phyloP scores from a whole-genome alignment of 2,888 invertebrate species.

The Bombylius discolor region DNA sequence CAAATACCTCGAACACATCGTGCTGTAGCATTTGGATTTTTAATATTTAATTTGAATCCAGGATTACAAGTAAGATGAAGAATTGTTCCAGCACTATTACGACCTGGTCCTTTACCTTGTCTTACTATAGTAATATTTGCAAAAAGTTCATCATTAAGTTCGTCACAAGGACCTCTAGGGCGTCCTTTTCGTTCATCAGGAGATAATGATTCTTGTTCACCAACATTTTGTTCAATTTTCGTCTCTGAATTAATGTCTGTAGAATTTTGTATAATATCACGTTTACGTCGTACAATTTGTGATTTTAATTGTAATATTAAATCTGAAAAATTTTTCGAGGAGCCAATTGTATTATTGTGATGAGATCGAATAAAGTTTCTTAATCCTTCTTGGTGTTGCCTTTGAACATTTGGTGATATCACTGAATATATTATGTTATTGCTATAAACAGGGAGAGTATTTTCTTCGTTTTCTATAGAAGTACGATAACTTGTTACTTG shows the following conservation, averaged over 20 bases:
- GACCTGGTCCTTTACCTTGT: slow-evolving; percentile 53
- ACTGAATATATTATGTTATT: too few relatives aligned
- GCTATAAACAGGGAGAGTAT: too few relatives aligned
- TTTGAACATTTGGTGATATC: too few relatives aligned
- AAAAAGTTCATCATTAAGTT: slow-evolving; percentile 29
- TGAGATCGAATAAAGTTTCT: too few relatives aligned
- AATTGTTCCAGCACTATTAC: slow-evolving; percentile 63
- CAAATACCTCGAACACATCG: slow-evolving; percentile 74
- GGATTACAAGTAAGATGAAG: slow-evolving; percentile 63
- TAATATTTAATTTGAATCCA: slow-evolving; percentile 63
- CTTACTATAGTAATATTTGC: slow-evolving; percentile 52
- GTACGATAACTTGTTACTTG: too few relatives aligned
- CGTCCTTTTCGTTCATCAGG: slow-evolving; percentile 16
- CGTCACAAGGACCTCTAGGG: slow-evolving; percentile 53
- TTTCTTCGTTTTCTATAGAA: too few relatives aligned
- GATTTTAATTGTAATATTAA: slow-evolving; percentile 28
- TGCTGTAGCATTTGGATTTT: slow-evolving; percentile 57
- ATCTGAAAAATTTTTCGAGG: slow-evolving; percentile 13
- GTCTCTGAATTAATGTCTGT: background rate
- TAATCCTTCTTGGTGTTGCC: too few relatives aligned
- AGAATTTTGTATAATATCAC: slow-evolving; percentile 6
- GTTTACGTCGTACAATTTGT: slow-evolving; percentile 26
- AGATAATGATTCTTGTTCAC: slow-evolving; percentile 3
- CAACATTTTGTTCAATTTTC: background rate
- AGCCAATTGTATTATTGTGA: background rate